These are phyloP conservation scores for Antheraea mylitta DNA, from an alignment of 1,140 invertebrate species.

Conservation along the genomic window DNA sequence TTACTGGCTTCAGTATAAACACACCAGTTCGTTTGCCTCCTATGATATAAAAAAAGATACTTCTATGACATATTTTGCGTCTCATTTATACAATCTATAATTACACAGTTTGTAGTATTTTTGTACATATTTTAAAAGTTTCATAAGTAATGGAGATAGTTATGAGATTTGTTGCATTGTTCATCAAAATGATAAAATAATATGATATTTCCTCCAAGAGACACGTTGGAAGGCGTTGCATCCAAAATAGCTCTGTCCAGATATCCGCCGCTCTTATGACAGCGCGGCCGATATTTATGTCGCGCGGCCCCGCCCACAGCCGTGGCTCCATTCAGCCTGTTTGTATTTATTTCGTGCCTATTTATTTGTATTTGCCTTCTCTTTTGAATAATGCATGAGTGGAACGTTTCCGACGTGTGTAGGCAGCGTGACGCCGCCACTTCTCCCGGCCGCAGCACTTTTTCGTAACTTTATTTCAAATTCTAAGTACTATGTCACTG, in stretches of 20 bases:
- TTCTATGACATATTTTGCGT: no score
- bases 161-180: not conserved
- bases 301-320: constrained; percentile 66
- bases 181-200: not conserved
- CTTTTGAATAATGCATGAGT: constrained; percentile 76
- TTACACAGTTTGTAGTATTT: no score
- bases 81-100: no score
- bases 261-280: constrained; percentile 66
- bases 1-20: no score
- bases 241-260: constrained; percentile 63
- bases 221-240: constrained; percentile 30
- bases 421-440: constrained; percentile 72
- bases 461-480: constrained; percentile 25
- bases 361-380: constrained; percentile 76
- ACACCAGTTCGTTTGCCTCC: no score
- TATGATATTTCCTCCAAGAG: constrained; percentile 1
- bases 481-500: not conserved
- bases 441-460: constrained; percentile 23
- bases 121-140: no score
- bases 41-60: no score
- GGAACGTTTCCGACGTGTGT: constrained; percentile 71
- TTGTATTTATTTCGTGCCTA: constrained; percentile 77
- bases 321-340: constrained; percentile 72
- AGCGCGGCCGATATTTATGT: constrained; percentile 71
- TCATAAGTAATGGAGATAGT: not conserved